A percentile compares a stretch with the other conserved stretches of the same genome.
phyloP scores from a whole-genome alignment of 1,140 invertebrate genomes.

The Latrodectus geometricus region DNA sequence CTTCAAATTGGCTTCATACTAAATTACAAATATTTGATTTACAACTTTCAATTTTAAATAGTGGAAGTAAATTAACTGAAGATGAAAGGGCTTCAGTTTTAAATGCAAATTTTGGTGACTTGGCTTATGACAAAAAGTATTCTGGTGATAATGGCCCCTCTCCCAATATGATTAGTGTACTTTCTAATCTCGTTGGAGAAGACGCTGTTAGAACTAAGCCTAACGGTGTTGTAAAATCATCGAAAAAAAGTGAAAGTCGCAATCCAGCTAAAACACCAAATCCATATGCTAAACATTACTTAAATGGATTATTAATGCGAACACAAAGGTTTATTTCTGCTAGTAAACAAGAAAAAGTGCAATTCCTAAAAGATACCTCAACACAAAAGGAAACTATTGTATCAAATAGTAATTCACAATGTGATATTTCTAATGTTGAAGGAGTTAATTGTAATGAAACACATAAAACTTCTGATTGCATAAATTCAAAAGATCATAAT shows the following conservation, averaged over 20 bases:
- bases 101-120: slow-evolving; percentile 89
- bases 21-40: slow-evolving; percentile 94
- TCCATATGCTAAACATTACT: slow-evolving; percentile 64
- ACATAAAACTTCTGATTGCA: background rate
- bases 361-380: background rate
- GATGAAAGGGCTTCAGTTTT: slow-evolving; percentile 79
- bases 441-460: background rate
- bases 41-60: slow-evolving; percentile 72
- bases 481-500: background rate
- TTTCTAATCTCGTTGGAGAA: slow-evolving; percentile 30
- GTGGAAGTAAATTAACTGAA: slow-evolving; percentile 71
- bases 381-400: background rate
- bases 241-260: slow-evolving; percentile 3
- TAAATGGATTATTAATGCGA: slow-evolving; percentile 56
- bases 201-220: background rate
- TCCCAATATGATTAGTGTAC: slow-evolving; percentile 50
- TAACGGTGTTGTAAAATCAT: slow-evolving; percentile 25
- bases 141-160: slow-evolving; percentile 72
- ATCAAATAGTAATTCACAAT: background rate
- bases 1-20: slow-evolving; percentile 84
- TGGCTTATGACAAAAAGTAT: slow-evolving; percentile 88
- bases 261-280: slow-evolving; percentile 50
- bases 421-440: slow-evolving; percentile 8
- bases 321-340: slow-evolving; percentile 28
- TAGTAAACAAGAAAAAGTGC: slow-evolving; percentile 14